Percentiles rank a stretch among this genome's conserved stretches.
Conservation (phyloP, 2,113 vertebrate genomes). For the Myotis davidii region DNA sequence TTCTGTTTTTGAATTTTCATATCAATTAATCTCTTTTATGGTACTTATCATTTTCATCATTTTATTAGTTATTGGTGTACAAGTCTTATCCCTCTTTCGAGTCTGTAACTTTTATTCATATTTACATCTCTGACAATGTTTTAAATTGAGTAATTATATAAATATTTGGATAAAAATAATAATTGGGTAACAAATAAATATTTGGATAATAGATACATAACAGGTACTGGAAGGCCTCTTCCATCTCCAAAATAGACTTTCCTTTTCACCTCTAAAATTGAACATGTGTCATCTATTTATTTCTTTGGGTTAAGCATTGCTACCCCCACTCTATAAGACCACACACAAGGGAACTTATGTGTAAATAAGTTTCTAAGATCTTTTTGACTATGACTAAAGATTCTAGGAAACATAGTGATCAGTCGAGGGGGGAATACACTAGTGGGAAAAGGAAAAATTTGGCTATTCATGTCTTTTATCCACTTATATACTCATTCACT, state of each 20-base stretch:
- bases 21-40: slow-evolving; percentile 7
- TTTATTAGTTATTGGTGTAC: not conserved
- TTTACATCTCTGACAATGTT: too few species aligned
- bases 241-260: not conserved
- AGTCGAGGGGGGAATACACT: not conserved
- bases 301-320: not conserved
- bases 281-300: not conserved
- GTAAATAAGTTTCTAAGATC: not conserved
- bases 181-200: not conserved
- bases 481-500: not conserved
- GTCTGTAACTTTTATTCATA: slow-evolving; percentile 4
- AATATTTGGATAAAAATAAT: not conserved
- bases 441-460: not conserved
- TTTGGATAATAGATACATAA: not conserved
- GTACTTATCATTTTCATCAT: not conserved
- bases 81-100: not conserved
- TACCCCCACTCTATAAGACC: not conserved
- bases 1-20: not conserved
- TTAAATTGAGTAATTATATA: slow-evolving; percentile 35
- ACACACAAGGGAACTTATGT: not conserved
- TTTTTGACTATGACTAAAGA: not conserved
- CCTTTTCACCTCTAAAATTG: not conserved
- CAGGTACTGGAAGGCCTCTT: not conserved
- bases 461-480: not conserved
- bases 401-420: slow-evolving; percentile 2